Conservation (phyloP, 2,113 vertebrate species). For the Hemiprocne comata region DNA sequence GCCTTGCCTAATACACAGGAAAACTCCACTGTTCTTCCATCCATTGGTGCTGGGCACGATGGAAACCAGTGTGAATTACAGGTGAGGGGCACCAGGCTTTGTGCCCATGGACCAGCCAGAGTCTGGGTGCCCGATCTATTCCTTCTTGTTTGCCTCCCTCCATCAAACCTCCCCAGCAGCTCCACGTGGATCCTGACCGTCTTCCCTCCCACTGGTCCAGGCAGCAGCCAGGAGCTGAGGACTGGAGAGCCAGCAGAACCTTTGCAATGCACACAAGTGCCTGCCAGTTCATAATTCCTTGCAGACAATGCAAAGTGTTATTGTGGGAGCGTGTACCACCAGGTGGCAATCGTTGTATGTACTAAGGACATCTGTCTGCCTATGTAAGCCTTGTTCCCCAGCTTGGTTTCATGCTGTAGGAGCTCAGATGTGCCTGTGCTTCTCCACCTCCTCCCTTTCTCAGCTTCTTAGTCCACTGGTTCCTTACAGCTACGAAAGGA, state of each 20-base stretch:
- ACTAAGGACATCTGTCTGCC: accelerated
- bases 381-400: background rate
- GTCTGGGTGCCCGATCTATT: background rate
- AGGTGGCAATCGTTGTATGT: constrained; percentile 16
- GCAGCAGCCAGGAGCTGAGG: accelerated
- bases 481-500: background rate
- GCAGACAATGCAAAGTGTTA: background rate
- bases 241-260: background rate
- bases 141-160: background rate
- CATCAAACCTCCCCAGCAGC: background rate
- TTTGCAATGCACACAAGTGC: background rate
- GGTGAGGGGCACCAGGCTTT: background rate
- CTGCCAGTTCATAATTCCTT: background rate
- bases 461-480: background rate
- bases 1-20: background rate
- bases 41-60: background rate
- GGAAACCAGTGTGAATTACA: background rate
- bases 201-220: background rate
- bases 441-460: background rate
- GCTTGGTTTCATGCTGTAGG: background rate
- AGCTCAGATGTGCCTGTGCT: background rate
- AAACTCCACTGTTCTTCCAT: background rate
- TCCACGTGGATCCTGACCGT: background rate
- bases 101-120: accelerated
- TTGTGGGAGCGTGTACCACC: background rate